Percentiles rank a stretch among this genome's conserved stretches.
Evolutionary conservation across 2,113 vertebrate species (phyloP).

Genomic region (Catharus fuscescens): DNA sequence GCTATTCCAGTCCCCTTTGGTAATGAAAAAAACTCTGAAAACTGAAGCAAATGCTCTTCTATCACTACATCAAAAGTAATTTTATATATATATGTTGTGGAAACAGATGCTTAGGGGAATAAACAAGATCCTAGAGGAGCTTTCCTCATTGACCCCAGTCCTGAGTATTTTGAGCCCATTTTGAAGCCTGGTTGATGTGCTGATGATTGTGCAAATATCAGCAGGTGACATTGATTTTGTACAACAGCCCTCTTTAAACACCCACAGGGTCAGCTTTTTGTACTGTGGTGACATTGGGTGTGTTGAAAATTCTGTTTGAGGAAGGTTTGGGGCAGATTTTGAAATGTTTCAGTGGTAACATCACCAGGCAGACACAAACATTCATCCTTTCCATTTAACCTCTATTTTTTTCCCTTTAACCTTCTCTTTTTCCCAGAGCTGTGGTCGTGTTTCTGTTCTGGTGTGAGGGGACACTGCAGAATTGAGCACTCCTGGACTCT

Average conservation of each 20-base stretch:
- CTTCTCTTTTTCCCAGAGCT: rapidly evolving
- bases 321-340: neutral
- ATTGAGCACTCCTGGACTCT: neutral
- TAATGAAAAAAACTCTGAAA: neutral
- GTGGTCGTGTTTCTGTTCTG: rapidly evolving
- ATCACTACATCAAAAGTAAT: neutral
- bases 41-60: conserved; percentile 30
- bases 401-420: neutral
- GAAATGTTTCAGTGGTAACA: neutral
- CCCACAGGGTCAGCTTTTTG: rapidly evolving
- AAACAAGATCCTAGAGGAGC: conserved; percentile 91
- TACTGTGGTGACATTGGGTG: rapidly evolving
- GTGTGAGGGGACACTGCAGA: rapidly evolving
- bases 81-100: conserved; percentile 11
- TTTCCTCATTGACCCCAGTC: conserved; percentile 96
- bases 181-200: conserved; percentile 73
- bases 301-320: neutral
- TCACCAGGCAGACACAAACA: neutral
- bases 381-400: neutral
- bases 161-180: conserved; percentile 97
- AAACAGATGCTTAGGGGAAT: conserved; percentile 94
- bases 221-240: rapidly evolving
- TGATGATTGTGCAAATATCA: neutral
- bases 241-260: neutral
- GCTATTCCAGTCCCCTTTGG: neutral